Evolutionary conservation across 2,888 invertebrate species (phyloP), one percentile per base, ranked within the genome.

Genomic region (Xanthostigma xanthostigma): DNA sequence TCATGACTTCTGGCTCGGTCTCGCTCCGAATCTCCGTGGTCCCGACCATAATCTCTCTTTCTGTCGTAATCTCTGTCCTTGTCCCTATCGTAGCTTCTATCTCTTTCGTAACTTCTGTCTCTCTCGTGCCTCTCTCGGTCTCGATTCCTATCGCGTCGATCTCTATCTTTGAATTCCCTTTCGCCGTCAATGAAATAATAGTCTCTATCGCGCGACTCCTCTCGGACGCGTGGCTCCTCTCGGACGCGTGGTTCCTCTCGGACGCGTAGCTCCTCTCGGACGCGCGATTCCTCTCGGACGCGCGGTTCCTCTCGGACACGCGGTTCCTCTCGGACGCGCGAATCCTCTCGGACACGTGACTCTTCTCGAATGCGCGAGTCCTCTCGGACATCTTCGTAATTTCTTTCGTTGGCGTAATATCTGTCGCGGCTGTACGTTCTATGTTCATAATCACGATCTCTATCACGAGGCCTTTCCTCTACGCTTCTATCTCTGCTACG

Each of bases 21-120:
- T 62, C 54, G 14, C 60, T 55, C 49, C 63, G 62, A 53, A 41
- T 36, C 49, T 46, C 40, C 45, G 43, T 12, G 36, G 54, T 52
- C 67, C 64, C 67, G 65, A 66, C 49, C 66, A 54, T 34, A 64
- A 62, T 49, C 61, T 59, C 56, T 62, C 60, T 52, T 64, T 57
- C 36, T 64, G 63, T 49, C 60, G 49, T 64, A 56, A 41, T 59
- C 59, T 45, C 58, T 58, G 17, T 63, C 62, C 53, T 58, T 56
- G 35, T 64, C 61, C 27, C 60, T 53, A 46, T 64, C 62, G 48
- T 62, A 57, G 14, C 63, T 61, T 44, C 62, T 57, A 38, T 58
- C 59, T 42, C 62, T 53, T 48, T 61, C 60, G 45, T 62, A 52
- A 49, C 60, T 58, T 47, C 58, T 56, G 49, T 27, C 27, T 27